phyloP scores from a whole-genome alignment of 2,113 vertebrate species.

The Hyla sarda region DNA sequence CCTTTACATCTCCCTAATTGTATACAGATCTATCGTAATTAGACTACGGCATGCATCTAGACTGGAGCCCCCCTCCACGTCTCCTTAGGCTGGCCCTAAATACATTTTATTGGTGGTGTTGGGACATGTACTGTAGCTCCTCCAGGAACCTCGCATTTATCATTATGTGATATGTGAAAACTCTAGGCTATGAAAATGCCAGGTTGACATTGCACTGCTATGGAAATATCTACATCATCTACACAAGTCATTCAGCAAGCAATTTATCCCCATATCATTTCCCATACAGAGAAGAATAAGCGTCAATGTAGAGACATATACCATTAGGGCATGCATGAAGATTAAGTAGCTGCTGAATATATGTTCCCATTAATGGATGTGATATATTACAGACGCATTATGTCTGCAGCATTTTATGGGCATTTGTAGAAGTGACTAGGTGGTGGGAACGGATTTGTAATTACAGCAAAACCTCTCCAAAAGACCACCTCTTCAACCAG shows the following conservation, averaged over 20 bases:
- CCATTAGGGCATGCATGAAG: too few species aligned
- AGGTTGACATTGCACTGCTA: neutral
- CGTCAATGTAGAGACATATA: too few species aligned
- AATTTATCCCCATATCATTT: too few species aligned
- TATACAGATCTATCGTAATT: neutral
- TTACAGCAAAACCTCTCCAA: too few species aligned
- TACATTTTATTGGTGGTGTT: neutral
- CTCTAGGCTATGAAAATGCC: neutral
- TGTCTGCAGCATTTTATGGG: too few species aligned
- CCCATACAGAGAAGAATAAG: too few species aligned
- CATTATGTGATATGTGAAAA: neutral
- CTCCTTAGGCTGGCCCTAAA: neutral
- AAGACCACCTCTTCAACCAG: too few species aligned
- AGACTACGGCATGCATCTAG: neutral
- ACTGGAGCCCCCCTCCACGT: neutral
- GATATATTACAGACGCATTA: too few species aligned
- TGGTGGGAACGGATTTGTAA: too few species aligned
- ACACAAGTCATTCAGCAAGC: neutral
- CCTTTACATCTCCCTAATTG: neutral
- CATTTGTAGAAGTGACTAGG: too few species aligned
- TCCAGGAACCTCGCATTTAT: neutral
- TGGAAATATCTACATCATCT: neutral
- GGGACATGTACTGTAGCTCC: neutral
- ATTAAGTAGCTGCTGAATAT: too few species aligned
- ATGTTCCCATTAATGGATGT: too few species aligned